Evolutionary conservation across 2,797 vertebrate species (phyloP), one percentile per base, ranked within the genome.

Genomic region (Pyrrhura leucotis): DNA sequence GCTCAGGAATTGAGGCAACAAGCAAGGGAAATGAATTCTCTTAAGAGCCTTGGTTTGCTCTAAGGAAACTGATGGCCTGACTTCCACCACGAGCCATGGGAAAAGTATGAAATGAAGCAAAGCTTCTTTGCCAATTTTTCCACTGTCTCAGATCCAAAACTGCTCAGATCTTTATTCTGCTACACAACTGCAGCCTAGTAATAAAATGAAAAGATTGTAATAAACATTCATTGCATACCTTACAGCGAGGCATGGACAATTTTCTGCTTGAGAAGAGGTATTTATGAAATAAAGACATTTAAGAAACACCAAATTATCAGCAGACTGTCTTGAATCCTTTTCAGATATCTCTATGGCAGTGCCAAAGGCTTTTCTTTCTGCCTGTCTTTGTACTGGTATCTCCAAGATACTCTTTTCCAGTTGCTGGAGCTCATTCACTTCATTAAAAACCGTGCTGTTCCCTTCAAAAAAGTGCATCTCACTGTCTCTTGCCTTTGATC

Each of bases 221-320:
- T 67, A 80, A 90, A 62, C 2, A 1, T 29, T 94, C 9, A 4
- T 29, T 82, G 59, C 15, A 1, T 81, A 65, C 23, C 35, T 29
- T 78, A 63, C 33, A 71, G 26, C 22, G 45, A 61, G 48, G 23
- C 75, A 45, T 6, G 5, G 44, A 65, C 37, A 82, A 74, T 77
- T 95, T 91, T 95, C 93, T 93, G 51, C 71, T 84, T 84, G 71
- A 83, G 73, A 90, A 90, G 56, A 79, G 67, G 61, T 53, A 83
- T 79, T 86, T 73, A 67, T 39, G 33, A n/a, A 90, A 87, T 68
- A 76, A 93, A 90, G 67, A 48, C 33, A 74, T 67, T 65, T 85
- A 74, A 93, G 85, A 90, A 91, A 82, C 4, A 58, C 4, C 29
- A 80, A 74, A 85, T 91, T 95, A 85, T 56, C 59, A 47, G 33